Evolutionary conservation across 1,140 invertebrate genomes (phyloP).

Genomic region (Hydropsyche tenuis): DNA sequence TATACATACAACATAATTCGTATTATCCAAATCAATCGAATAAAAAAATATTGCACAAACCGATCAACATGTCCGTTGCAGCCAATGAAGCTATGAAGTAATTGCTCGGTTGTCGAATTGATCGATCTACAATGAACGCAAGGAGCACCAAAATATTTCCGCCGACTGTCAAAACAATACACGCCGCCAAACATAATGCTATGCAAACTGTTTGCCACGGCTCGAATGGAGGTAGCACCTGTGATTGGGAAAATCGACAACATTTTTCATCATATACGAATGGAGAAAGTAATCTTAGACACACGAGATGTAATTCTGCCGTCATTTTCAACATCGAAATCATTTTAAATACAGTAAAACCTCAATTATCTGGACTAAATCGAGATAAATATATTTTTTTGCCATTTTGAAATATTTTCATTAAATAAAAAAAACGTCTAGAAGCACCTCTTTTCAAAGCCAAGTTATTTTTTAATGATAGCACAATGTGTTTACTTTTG

Average conservation of each 20-base stretch:
- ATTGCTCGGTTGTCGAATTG: conserved; percentile 98
- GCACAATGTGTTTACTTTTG: too few relatives aligned
- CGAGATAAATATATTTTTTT: neutral
- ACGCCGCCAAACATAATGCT: conserved; percentile 85
- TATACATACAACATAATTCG: neutral
- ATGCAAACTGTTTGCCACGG: conserved; percentile 93
- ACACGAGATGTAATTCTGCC: too few relatives aligned
- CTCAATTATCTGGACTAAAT: too few relatives aligned
- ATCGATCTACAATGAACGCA: conserved; percentile 95
- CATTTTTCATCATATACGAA: conserved; percentile 3
- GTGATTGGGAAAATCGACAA: conserved; percentile 42
- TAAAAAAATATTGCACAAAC: conserved; percentile 66
- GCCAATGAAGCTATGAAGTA: conserved; percentile 99
- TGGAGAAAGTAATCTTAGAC: too few relatives aligned
- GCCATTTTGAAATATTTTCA: neutral
- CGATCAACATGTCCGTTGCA: conserved; percentile 97
- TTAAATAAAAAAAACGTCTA: conserved; percentile 1
- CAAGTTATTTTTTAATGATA: too few relatives aligned
- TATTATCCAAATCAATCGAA: neutral
- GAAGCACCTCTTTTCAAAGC: too few relatives aligned
- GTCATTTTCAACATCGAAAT: too few relatives aligned
- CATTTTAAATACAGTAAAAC: too few relatives aligned
- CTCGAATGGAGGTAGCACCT: conserved; percentile 82
- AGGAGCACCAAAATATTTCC: conserved; percentile 97
- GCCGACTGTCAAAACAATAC: conserved; percentile 90